Conservation (phyloP, 2,113 vertebrate genomes). For the Engraulis encrasicolus region DNA sequence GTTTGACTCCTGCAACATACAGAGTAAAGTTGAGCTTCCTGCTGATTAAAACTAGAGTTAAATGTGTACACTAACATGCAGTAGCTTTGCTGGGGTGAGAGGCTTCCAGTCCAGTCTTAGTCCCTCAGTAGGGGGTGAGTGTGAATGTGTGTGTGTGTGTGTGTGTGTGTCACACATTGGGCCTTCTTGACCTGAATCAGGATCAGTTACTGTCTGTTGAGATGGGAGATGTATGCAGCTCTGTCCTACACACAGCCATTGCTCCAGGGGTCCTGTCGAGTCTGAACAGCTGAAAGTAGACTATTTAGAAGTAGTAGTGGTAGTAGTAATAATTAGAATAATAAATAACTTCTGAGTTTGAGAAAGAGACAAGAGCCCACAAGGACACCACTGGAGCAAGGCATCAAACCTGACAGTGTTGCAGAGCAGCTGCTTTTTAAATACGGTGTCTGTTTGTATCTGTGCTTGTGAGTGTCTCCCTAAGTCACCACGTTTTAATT, state of each 20-base stretch:
- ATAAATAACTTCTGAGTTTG: neutral
- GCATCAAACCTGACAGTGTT: neutral
- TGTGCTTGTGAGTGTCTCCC: neutral
- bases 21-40: neutral
- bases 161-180: neutral
- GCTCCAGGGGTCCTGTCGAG: neutral
- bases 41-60: neutral
- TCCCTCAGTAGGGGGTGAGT: too few relatives aligned
- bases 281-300: neutral
- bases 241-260: neutral
- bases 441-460: neutral
- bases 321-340: neutral
- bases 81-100: neutral
- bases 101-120: neutral
- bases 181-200: neutral
- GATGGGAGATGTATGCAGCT: neutral
- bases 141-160: too few relatives aligned
- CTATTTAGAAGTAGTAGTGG: neutral
- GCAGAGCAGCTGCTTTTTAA: neutral
- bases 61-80: neutral
- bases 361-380: neutral
- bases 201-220: neutral
- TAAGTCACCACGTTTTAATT: neutral
- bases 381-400: neutral
- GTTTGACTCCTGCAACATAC: slow-evolving; percentile 1